phyloP scores from a whole-genome alignment of 2,888 invertebrate genomes.

The Pollenia labialis region DNA sequence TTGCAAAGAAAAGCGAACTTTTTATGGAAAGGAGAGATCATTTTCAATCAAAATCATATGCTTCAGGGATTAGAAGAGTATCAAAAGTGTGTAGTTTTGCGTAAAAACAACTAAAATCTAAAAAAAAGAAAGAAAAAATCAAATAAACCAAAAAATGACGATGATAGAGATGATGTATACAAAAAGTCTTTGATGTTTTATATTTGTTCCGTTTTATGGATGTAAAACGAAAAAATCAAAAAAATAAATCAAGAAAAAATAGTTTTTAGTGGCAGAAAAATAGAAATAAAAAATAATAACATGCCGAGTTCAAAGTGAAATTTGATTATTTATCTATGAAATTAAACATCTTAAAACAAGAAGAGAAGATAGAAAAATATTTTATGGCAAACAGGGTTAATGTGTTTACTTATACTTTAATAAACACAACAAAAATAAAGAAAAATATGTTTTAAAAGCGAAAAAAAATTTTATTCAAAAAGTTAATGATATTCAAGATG shows the following conservation, averaged over 20 bases:
- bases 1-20: not conserved
- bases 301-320: slow-evolving; percentile 69
- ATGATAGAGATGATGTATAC: slow-evolving; percentile 44
- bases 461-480: slow-evolving; percentile 34
- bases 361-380: slow-evolving; percentile 44
- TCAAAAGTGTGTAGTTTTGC: slow-evolving; percentile 41
- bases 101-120: slow-evolving; percentile 20
- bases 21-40: slow-evolving; percentile 35
- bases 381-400: slow-evolving; percentile 52
- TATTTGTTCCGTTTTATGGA: slow-evolving; percentile 62
- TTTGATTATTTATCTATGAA: slow-evolving; percentile 68
- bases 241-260: slow-evolving; percentile 31
- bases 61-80: slow-evolving; percentile 36
- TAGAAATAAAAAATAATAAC: slow-evolving; percentile 46
- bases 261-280: slow-evolving; percentile 38
- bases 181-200: slow-evolving; percentile 71
- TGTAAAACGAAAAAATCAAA: slow-evolving; percentile 16
- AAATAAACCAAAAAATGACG: slow-evolving; percentile 20
- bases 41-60: slow-evolving; percentile 44
- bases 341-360: slow-evolving; percentile 65
- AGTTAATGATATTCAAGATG: slow-evolving; percentile 57
- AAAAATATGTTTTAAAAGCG: slow-evolving; percentile 36
- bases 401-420: slow-evolving; percentile 73
- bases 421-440: slow-evolving; percentile 58
- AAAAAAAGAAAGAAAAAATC: slow-evolving; percentile 34